A percentile compares a stretch with the other conserved stretches of the same genome.
Conservation (phyloP, 2,797 vertebrate species). For the Micrastur ruficollis region DNA sequence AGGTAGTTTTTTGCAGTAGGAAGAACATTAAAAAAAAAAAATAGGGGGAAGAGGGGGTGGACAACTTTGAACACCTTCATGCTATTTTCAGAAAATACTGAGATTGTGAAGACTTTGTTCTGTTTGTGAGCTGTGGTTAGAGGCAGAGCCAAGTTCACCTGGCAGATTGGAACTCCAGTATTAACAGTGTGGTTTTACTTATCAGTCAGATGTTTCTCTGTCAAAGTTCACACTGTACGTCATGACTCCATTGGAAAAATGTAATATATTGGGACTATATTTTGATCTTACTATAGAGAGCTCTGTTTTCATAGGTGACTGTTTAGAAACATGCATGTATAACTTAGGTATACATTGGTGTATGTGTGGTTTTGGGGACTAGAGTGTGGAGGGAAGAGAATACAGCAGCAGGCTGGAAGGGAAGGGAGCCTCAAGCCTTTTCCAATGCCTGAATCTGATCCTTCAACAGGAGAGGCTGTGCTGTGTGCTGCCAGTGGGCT, state of each 20-base stretch:
- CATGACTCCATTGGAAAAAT: neutral
- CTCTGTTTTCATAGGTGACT: neutral
- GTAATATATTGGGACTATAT: neutral
- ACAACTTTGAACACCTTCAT: neutral
- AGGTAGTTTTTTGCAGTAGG: neutral
- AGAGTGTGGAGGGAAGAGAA: neutral
- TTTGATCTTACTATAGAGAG: neutral
- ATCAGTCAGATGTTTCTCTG: neutral
- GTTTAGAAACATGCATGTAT: neutral
- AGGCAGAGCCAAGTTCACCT: neutral
- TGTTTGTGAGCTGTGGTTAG: neutral
- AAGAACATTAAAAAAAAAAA: neutral
- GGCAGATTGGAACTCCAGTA: neutral
- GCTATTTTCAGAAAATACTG: neutral
- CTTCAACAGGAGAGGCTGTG: neutral
- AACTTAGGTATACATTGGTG: neutral
- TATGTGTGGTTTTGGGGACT: neutral
- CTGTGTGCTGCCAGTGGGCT: neutral
- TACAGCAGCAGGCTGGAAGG: neutral
- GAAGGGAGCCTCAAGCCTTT: neutral
- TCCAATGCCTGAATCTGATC: neutral
- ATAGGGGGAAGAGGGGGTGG: no score
- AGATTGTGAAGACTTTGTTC: neutral
- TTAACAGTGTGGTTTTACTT: neutral
- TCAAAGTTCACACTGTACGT: neutral